Base-by-base conservation (phyloP, 2,888 invertebrate species). In the Spisula subtruncata region DNA sequence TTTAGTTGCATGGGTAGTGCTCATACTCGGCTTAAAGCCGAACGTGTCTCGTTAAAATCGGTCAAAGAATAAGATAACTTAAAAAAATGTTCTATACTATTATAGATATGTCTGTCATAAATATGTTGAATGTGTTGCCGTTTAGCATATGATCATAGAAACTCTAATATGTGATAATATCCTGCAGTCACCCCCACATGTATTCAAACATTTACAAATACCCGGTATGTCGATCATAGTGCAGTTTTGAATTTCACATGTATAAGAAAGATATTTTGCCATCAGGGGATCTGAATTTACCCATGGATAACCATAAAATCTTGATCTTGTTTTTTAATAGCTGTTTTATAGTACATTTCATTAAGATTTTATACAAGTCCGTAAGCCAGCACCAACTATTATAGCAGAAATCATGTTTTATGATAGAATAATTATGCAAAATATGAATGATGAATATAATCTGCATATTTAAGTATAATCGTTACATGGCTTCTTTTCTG, bases 351-450 rank as follows among this genome's bases (percentile, higher is more conserved):
- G n/a, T 66, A 25, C 60, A 66, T 66, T 66, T 66, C 25, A 25
- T 66, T 25, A 66, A 25, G n/a, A 66, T n/a, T 66, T n/a, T 66
- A 6, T 25, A 66, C 60, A 25, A 66, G n/a, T 66, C 25, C 60
- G 25, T 10, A 10, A 51, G 51, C 12, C 18, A n/a, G n/a, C 20
- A n/a, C 56, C 6, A 6, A 56, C 56, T n/a, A n/a, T 56, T 6
- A 56, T 56, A n/a, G n/a, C 60, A 66, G 60, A 10, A 25, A 25
- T 18, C 25, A 66, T 25, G 25, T 66, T 56, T 25, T n/a, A 66
- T 66, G n/a, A 25, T n/a, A n/a, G 25, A 66, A 66, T 66, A n/a
- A 66, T 66, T 66, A 25, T 66, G 60, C 60, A 66, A 66, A 66
- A 66, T 66, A 10, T 66, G n/a, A 25, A 25, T n/a, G 60, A n/a